Conservation (phyloP, 2,113 vertebrate genomes). For the Vimba vimba region DNA sequence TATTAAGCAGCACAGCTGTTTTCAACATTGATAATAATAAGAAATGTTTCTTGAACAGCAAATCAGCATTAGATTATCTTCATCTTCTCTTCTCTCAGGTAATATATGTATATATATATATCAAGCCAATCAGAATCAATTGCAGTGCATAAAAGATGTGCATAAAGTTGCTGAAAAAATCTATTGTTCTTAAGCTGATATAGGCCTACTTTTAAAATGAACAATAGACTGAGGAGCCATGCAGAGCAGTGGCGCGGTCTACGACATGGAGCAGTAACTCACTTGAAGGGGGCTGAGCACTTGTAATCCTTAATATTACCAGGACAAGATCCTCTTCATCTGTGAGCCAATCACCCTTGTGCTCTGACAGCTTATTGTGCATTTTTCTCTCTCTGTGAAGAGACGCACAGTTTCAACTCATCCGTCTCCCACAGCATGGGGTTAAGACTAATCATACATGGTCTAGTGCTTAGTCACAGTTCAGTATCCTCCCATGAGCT, state of each 20-base stretch:
- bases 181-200: neutral
- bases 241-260: slow-evolving; percentile 47
- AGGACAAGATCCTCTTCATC: slow-evolving; percentile 62
- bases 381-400: slow-evolving; percentile 35
- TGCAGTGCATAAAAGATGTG: neutral
- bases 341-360: slow-evolving; percentile 48
- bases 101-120: neutral
- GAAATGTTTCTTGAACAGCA: neutral
- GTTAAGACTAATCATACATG: slow-evolving; percentile 16
- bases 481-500: neutral
- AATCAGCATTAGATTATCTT: neutral
- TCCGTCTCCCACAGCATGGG: slow-evolving; percentile 26
- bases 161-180: neutral
- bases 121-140: neutral
- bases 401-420: slow-evolving; percentile 34
- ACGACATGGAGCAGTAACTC: slow-evolving; percentile 34
- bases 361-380: slow-evolving; percentile 43
- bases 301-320: slow-evolving; percentile 74
- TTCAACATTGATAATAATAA: neutral
- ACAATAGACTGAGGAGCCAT: slow-evolving; percentile 23
- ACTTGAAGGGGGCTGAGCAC: slow-evolving; percentile 67
- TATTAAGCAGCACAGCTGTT: neutral
- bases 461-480: slow-evolving; percentile 27
- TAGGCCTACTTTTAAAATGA: slow-evolving; percentile 1
- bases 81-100: too few relatives aligned